Conservation (phyloP, 2,113 vertebrate genomes). For the Gymnorhina tibicen region DNA sequence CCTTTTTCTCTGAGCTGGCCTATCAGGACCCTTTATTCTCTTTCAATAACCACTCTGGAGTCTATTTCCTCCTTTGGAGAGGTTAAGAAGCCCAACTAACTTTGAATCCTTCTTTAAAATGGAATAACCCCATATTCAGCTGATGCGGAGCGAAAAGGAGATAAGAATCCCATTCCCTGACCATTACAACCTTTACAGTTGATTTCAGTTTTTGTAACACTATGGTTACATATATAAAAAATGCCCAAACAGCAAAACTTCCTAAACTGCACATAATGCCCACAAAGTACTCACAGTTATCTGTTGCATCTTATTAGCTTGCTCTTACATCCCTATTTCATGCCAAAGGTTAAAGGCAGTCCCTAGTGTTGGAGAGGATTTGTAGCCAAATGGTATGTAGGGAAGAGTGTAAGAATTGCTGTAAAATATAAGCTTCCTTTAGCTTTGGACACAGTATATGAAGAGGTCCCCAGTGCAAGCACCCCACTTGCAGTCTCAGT, state of each 20-base stretch:
- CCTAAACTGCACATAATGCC: neutral
- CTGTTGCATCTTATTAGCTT: neutral
- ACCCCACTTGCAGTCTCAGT: neutral
- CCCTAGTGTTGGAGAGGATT: neutral
- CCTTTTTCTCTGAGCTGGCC: neutral
- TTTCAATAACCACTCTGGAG: neutral
- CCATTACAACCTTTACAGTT: neutral
- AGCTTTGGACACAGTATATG: neutral
- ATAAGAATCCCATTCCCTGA: neutral
- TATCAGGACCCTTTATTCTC: neutral
- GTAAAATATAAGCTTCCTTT: neutral
- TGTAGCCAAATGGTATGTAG: neutral
- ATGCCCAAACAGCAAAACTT: neutral
- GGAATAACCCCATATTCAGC: neutral
- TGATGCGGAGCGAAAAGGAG: accelerated
- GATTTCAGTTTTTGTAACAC: neutral
- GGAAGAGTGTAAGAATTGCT: neutral
- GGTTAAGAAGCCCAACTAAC: neutral
- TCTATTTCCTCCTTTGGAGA: neutral
- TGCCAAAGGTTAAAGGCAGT: neutral
- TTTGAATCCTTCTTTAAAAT: neutral
- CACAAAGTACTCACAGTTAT: neutral
- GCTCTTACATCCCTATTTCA: neutral
- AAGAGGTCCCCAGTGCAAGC: neutral
- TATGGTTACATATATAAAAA: neutral